Conservation (phyloP, 2,113 vertebrate species). For the Octodon degus region DNA sequence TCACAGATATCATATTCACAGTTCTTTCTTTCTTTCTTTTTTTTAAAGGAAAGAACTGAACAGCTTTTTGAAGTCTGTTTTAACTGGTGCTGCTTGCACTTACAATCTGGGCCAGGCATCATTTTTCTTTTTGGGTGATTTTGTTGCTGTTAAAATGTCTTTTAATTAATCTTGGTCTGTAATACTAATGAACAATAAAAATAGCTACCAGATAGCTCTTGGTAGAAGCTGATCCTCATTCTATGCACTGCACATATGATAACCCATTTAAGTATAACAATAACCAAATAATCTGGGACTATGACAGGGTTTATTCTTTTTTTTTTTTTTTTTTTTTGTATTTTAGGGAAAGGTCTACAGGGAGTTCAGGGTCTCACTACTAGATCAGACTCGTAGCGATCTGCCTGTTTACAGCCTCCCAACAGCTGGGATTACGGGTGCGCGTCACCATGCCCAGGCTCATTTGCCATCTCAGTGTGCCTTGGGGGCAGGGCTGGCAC, state of each 20-base stretch:
- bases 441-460: too few species aligned
- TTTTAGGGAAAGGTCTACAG: too few species aligned
- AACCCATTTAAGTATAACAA: not conserved
- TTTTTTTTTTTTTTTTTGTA: too few species aligned
- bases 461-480: too few species aligned
- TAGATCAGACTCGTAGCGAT: too few species aligned
- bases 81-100: not conserved
- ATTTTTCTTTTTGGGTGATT: not conserved
- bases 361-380: too few species aligned
- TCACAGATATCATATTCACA: not conserved
- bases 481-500: too few species aligned
- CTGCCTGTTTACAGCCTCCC: too few species aligned
- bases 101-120: not conserved
- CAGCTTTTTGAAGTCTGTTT: not conserved
- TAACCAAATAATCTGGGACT: not conserved
- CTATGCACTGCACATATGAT: not conserved
- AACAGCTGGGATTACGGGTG: too few species aligned
- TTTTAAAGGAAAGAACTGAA: not conserved
- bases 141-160: slow-evolving; percentile 11
- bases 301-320: not conserved
- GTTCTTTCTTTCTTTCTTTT: not conserved
- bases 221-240: not conserved
- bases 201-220: not conserved
- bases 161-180: not conserved
- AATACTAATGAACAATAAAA: not conserved